A percentile compares a stretch with the other conserved stretches of the same genome.
Evolutionary conservation across 2,113 vertebrate species (phyloP).

Genomic region (Nansenia antarctica): DNA sequence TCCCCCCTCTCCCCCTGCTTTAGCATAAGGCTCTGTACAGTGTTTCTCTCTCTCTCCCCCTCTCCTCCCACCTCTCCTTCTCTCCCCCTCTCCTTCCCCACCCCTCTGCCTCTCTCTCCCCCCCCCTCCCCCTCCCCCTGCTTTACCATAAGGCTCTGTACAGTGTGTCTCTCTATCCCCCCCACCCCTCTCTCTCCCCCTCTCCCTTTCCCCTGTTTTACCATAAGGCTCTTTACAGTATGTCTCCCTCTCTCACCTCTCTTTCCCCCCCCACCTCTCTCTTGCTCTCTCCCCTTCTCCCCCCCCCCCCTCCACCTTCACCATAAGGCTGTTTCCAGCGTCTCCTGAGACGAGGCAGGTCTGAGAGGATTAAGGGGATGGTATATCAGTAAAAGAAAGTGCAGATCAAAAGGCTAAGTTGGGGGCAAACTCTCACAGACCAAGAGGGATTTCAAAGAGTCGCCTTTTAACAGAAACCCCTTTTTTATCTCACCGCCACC

Average conservation of each 20-base stretch:
- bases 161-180: neutral
- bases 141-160: neutral
- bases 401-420: conserved; percentile 66
- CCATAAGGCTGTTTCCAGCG: conserved; percentile 26
- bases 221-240: too few species aligned
- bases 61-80: neutral
- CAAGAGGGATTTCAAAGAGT: conserved; percentile 70
- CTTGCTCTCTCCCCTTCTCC: neutral
- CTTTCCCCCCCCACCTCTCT: neutral
- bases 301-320: neutral
- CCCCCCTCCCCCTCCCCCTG: neutral
- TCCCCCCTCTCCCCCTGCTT: too few species aligned
- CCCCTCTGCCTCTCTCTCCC: neutral
- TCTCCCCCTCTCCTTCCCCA: neutral
- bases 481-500: conserved; percentile 60
- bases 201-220: neutral
- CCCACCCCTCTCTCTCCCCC: neutral
- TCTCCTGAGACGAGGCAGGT: conserved; percentile 41
- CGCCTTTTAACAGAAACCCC: conserved; percentile 67
- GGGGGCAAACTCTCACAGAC: conserved; percentile 56
- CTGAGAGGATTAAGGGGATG: conserved; percentile 57
- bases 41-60: neutral
- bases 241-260: neutral
- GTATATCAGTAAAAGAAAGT: conserved; percentile 51
- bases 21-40: too few species aligned